phyloP scores from a whole-genome alignment of 2,888 invertebrate species.

The Brachyptera putata region DNA sequence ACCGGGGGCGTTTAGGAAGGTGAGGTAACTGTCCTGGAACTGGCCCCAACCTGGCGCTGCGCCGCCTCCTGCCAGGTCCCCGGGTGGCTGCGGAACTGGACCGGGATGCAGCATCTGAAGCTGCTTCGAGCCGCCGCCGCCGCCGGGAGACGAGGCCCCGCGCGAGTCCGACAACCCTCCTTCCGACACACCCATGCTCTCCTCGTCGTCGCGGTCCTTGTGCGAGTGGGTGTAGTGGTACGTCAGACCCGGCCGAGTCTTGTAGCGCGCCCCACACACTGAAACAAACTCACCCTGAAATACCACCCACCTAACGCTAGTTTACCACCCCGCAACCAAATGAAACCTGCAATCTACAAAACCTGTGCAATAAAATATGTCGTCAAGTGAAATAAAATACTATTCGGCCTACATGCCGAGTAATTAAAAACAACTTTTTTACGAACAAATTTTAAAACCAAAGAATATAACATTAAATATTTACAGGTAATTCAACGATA shows the following conservation, averaged over 20 bases:
- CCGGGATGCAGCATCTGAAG: background rate
- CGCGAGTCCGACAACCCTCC: constrained; percentile 19
- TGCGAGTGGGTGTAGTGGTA: constrained; percentile 95
- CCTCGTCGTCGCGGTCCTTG: constrained; percentile 46
- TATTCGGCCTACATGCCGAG: too few species aligned
- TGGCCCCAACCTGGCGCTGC: constrained; percentile 50
- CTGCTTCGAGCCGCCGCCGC: constrained; percentile 16
- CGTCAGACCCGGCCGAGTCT: constrained; percentile 91
- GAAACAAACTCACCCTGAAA: constrained; percentile 45
- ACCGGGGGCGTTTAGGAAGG: constrained; percentile 43
- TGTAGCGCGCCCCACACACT: constrained; percentile 95
- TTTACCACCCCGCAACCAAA: background rate
- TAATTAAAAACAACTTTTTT: too few species aligned
- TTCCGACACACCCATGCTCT: constrained; percentile 29
- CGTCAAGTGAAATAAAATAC: too few species aligned
- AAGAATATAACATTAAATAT: too few species aligned
- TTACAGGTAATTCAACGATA: too few species aligned
- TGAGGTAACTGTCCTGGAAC: constrained; percentile 55
- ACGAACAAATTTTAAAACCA: too few species aligned
- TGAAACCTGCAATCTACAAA: too few species aligned
- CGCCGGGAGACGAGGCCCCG: constrained; percentile 28
- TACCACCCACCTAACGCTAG: background rate
- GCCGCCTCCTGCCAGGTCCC: constrained; percentile 30
- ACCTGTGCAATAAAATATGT: too few species aligned
- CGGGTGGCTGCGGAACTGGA: constrained; percentile 9